Evolutionary conservation across 2,888 invertebrate species (phyloP), one percentile per base, ranked within the genome.

Genomic region (Napeogenes sylphis): DNA sequence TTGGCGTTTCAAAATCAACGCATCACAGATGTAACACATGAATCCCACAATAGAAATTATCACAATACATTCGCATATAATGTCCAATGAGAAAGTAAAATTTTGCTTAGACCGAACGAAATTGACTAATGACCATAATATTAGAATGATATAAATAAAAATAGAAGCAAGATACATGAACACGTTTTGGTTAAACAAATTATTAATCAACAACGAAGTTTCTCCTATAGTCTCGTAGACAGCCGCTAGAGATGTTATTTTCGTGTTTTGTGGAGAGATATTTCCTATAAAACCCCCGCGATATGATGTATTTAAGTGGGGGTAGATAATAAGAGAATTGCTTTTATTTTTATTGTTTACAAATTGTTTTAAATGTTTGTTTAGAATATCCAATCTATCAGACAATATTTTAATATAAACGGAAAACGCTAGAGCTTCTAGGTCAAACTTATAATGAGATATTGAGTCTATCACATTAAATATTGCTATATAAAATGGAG

Each of bases 51-150:
- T 5, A 51, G 10, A 30, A 30, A 51, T 51, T 32, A 77, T 75
- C 45, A 72, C 71, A n/a, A 75, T 64, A 70, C 80, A 79, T 81
- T 82, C 83, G 58, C 80, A 65, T 1, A 73, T 65, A 30, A 81
- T 76, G 32, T 73, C 77, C 3, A 79, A 58, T 55, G 82, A 68
- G 3, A 67, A 65, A 13, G 70, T 75, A 4, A 72, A 69, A 30
- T 68, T 67, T 54, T 71, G 68, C 12, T 72, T 69, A 0, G 67
- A 74, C 13, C 72, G 72, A 54, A 79, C 81, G 46, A 72, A 78
- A 67, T 77, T 80, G 0, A 85, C 65, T 0, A 80, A 76, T 0
- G 76, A 74, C 79, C 81, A 84, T 60, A 85, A 79, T 0, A 80
- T 78, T 3, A 81, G 74, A 3, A 84, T 72, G 5, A 82, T 79